Percentiles rank a stretch among this genome's conserved stretches.
phyloP scores from a whole-genome alignment of 2,888 invertebrate species.

The Dioctria linearis region DNA sequence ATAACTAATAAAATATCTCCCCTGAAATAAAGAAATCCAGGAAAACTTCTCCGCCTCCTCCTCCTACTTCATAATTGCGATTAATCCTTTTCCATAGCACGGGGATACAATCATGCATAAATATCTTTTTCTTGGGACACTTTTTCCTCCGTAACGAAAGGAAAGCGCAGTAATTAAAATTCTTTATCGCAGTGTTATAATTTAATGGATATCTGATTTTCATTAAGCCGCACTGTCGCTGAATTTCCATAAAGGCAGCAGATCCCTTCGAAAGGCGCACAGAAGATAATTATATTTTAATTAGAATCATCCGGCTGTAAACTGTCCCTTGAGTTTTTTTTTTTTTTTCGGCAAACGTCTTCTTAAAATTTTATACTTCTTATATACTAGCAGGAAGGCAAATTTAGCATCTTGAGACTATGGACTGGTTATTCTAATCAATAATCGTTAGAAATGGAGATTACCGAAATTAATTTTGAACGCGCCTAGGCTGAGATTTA shows the following conservation, averaged over 20 bases:
- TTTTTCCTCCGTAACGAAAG: conserved; percentile 48
- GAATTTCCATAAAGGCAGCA: conserved; percentile 67
- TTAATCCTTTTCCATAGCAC: conserved; percentile 42
- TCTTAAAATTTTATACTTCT: conserved; percentile 58
- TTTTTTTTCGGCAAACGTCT: conserved; percentile 60
- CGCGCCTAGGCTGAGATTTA: conserved; percentile 38
- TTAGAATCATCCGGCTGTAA: conserved; percentile 72
- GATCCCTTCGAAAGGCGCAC: conserved; percentile 67
- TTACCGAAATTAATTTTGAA: conserved; percentile 50
- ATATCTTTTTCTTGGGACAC: conserved; percentile 39
- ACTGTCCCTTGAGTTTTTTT: conserved; percentile 68
- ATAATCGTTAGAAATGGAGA: conserved; percentile 53
- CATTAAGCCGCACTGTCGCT: conserved; percentile 55
- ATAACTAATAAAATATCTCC: no score
- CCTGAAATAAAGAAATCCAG: no score
- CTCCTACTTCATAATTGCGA: conserved; percentile 9
- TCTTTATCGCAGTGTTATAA: conserved; percentile 59
- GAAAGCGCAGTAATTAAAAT: conserved; percentile 59
- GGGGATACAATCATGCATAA: conserved; percentile 50
- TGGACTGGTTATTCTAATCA: conserved; percentile 45
- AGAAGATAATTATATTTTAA: conserved; percentile 72
- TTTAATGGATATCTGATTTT: conserved; percentile 60
- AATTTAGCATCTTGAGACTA: conserved; percentile 14
- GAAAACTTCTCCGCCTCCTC: neutral
- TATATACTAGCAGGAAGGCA: neutral